These are phyloP conservation scores for Parelbella ahira DNA, from an alignment of 2,888 invertebrate species.

Conservation along the genomic window DNA sequence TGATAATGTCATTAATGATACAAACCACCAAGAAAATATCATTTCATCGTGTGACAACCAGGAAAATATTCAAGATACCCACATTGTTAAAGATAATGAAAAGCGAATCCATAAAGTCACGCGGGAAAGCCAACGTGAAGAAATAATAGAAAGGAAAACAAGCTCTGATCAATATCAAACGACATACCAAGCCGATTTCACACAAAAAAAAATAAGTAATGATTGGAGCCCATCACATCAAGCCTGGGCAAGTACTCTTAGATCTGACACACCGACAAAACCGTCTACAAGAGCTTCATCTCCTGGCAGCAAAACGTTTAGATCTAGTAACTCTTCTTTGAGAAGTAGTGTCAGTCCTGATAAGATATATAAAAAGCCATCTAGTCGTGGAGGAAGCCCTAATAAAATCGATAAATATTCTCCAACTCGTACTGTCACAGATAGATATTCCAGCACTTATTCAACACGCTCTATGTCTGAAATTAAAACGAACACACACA, in stretches of 20 bases:
- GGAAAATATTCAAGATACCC: constrained; percentile 39
- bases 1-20: constrained; percentile 38
- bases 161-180: constrained; percentile 78
- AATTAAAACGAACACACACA: constrained; percentile 43
- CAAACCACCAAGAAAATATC: constrained; percentile 35
- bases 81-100: constrained; percentile 39
- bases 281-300: constrained; percentile 77
- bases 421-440: constrained; percentile 49
- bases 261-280: constrained; percentile 82
- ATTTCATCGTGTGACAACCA: constrained; percentile 33
- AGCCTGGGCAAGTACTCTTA: constrained; percentile 86
- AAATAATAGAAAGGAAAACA: constrained; percentile 48
- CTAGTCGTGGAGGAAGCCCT: constrained; percentile 59
- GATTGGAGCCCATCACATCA: constrained; percentile 87
- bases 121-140: constrained; percentile 46
- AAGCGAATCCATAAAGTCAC: constrained; percentile 42
- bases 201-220: constrained; percentile 79
- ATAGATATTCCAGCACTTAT: constrained; percentile 49
- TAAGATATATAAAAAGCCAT: constrained; percentile 52
- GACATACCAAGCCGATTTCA: constrained; percentile 81
- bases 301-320: constrained; percentile 74
- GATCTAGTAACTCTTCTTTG: constrained; percentile 75
- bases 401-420: constrained; percentile 52
- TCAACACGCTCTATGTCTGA: constrained; percentile 51
- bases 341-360: constrained; percentile 78